Percentiles rank a stretch among this genome's conserved stretches.
These are phyloP conservation scores for Numenius phaeopus DNA, from an alignment of 2,797 vertebrate species.

Conservation along the genomic window DNA sequence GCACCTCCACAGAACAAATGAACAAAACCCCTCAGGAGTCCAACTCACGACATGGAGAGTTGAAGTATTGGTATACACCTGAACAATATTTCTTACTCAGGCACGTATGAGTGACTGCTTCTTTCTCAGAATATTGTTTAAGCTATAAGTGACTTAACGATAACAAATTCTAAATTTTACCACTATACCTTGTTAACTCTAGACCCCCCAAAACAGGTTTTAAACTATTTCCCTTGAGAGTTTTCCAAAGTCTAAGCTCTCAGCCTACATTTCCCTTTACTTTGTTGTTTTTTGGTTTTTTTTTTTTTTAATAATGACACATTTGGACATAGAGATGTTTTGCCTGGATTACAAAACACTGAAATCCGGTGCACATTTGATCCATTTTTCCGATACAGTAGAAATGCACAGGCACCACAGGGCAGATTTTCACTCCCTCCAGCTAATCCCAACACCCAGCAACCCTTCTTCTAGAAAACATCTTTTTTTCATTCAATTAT, in stretches of 20 bases:
- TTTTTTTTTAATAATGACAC: not conserved
- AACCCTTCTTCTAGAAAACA: not conserved
- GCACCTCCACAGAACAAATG: not conserved
- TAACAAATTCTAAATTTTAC: slow-evolving; percentile 14
- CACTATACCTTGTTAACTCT: not conserved
- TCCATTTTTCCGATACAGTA: not conserved
- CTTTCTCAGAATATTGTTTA: not conserved
- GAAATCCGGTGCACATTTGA: not conserved
- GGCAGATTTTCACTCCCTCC: not conserved
- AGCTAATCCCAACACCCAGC: not conserved
- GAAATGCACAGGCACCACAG: not conserved
- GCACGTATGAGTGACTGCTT: not conserved
- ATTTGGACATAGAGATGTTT: not conserved
- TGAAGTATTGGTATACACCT: not conserved
- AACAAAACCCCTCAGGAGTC: slow-evolving; percentile 6
- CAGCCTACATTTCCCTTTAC: not conserved
- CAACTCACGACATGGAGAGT: not conserved
- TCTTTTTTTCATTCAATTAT: not conserved
- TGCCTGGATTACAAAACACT: not conserved
- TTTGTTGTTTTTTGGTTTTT: not conserved
- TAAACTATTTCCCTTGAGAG: not conserved
- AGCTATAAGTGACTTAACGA: not conserved
- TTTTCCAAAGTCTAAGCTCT: not conserved
- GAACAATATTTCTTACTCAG: not conserved
- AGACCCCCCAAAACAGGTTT: not conserved